Evolutionary conservation across 2,888 invertebrate genomes (phyloP), one percentile per base, ranked within the genome.

Genomic region (Aethes cnicana): DNA sequence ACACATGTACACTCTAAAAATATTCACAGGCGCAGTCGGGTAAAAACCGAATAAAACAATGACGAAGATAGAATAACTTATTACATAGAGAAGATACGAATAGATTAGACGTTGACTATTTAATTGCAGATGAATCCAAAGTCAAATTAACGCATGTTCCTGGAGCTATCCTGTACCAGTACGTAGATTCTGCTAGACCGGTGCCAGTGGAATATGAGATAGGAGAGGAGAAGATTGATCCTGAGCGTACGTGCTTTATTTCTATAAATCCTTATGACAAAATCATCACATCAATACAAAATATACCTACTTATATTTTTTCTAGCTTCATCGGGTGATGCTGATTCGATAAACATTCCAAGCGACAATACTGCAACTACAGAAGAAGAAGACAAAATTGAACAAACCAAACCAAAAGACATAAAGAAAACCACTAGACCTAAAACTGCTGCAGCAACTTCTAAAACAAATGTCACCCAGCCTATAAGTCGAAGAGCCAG

Each of bases 161-260:
- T 0, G 87, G 85, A 1, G 86, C 83, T 0, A 66, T 77, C 0
- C 58, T 83, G 14, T 80, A 69, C 43, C 64, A 81, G 37, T 83
- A 83, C 30, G 54, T 84, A 1, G 70, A 80, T 5, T 65, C 63
- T 0, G 73, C 76, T 16, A 47, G 56, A 1, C 70, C 76, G 0
- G 33, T 52, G 0, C 66, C 78, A 1, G 46, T 85, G 1, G 32
- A 77, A 4, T 86, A 78, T 35, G 81, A 86, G 54, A 81, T 88
- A 2, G 86, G 87, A 4, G 84, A 86, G 12, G 83, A 88, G 48
- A 64, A 71, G 5, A 33, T 84, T 2, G 82, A 84, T 0, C 72
- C 74, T 2, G 65, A 50, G 25, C 61, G 86, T 87, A 63, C 67
- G 77, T 55, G 28, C 8, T 20, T 12, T 25, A 17, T 4, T 6